Conservation (phyloP, 2,113 vertebrate species). For the Arothron firmamentum region DNA sequence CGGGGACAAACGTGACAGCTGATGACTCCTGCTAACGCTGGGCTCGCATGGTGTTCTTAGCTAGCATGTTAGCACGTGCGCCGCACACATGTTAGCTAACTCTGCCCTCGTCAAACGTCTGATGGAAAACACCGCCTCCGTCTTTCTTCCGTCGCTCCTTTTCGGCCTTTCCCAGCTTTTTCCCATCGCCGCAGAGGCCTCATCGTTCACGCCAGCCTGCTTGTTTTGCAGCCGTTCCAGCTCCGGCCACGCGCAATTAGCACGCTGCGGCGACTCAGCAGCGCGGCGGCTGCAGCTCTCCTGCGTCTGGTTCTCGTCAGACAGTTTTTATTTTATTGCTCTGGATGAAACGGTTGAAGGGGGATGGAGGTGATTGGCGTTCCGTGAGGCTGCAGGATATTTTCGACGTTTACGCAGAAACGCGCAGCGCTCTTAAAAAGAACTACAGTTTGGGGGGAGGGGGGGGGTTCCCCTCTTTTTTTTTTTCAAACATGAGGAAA, state of each 20-base stretch:
- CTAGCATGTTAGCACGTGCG: not conserved
- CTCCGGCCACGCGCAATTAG: slow-evolving; percentile 51
- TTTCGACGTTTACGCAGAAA: not conserved
- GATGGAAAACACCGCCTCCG: too few species aligned
- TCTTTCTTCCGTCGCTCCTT: too few species aligned
- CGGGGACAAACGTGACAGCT: too few species aligned
- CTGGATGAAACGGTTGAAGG: slow-evolving; percentile 1
- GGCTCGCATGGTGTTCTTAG: too few species aligned
- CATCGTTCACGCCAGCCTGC: slow-evolving; percentile 44
- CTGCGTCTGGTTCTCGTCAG: not conserved
- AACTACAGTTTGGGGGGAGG: not conserved
- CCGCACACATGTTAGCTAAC: slow-evolving; percentile 4
- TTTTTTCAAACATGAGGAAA: not conserved
- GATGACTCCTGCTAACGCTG: too few species aligned
- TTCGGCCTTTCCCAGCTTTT: too few species aligned
- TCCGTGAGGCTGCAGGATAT: not conserved
- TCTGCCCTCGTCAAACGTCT: not conserved
- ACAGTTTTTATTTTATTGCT: not conserved
- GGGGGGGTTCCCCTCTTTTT: not conserved
- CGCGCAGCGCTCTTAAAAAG: not conserved
- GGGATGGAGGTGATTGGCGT: not conserved
- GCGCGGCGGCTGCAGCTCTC: slow-evolving; percentile 26
- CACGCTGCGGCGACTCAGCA: slow-evolving; percentile 11
- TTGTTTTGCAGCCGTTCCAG: slow-evolving; percentile 43
- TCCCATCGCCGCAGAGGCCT: not conserved